Base-by-base conservation (phyloP, 2,113 vertebrate genomes). In the Anguilla rostrata region DNA sequence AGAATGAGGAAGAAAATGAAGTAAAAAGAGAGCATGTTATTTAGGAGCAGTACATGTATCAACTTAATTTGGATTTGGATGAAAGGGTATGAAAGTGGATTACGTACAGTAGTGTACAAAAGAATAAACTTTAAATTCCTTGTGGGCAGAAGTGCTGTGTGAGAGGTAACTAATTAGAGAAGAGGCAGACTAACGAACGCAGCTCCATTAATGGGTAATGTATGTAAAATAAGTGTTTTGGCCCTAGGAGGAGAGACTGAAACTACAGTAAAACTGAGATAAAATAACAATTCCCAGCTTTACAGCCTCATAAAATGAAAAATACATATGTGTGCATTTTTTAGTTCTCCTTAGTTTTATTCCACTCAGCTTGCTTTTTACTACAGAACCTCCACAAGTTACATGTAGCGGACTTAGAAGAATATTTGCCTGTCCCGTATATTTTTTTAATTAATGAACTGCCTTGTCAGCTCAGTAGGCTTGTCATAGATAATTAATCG, bases 141-240 rank as follows among this genome's bases (percentile, higher is more conserved):
- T 85, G 90, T 95, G 94, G 95, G 95, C 94, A 95, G 9, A 46
- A 94, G 94, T 94, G 94, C 94, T 94, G 95, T 95, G 87, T 88
- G 18, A 29, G 29, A 83, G 92, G 92, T 93, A 93, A 90, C 94
- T 95, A 96, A 95, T 95, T 95, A 95, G 94, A 93, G 92, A 93
- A 90, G 92, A 94, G 93, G 93, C 92, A 95, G 94, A 96, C 95
- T 96, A 95, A 95, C 95, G 95, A 96, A 95, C 95, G 94, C 93
- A 92, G 91, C 94, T 95, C 94, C 93, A 95, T 95, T 95, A 95
- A 95, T 95, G 95, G 94, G 95, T 96, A 95, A 95, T 95, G 95
- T 95, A 95, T 94, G 95, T 95, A 95, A 95, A 95, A 94, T 93
- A 92, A 94, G 91, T 93, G 93, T 92, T 95, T 90, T 95, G 92